Evolutionary conservation across 1,140 invertebrate species (phyloP).

Genomic region (Procambarus virginalis): DNA sequence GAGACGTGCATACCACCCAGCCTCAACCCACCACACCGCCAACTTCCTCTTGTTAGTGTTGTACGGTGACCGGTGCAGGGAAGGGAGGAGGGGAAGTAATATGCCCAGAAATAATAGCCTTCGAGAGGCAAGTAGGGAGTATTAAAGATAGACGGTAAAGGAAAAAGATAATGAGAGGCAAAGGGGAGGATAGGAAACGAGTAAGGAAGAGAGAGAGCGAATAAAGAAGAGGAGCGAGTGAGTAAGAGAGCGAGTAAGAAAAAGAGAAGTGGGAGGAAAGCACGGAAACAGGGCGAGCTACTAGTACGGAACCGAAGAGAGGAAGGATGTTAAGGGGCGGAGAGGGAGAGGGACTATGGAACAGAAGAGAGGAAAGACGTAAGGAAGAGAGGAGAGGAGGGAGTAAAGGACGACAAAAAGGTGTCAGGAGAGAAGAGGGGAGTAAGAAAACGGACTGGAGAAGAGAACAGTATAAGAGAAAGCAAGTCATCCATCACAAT

Average conservation of each 20-base stretch:
- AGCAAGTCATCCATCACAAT: not conserved
- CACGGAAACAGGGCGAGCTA: no score
- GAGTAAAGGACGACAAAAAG: not conserved
- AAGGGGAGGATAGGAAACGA: not conserved
- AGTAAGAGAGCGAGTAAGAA: not conserved
- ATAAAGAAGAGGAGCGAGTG: not conserved
- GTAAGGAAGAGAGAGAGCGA: not conserved
- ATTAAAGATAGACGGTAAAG: no score
- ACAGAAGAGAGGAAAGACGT: not conserved
- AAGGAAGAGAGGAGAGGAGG: not conserved
- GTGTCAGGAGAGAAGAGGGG: no score
- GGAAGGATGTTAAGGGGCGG: no score
- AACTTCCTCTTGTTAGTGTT: not conserved
- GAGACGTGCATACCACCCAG: not conserved
- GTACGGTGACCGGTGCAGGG: not conserved
- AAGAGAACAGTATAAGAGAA: not conserved
- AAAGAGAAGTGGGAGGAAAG: no score
- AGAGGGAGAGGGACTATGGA: not conserved
- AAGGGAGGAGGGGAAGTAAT: not conserved
- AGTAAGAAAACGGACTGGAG: not conserved
- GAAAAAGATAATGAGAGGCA: no score
- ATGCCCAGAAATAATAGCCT: not conserved
- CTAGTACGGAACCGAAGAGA: not conserved
- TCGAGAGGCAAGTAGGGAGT: not conserved
- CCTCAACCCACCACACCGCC: no score